Percentiles rank a stretch among this genome's conserved stretches.
Conservation (phyloP, 2,888 invertebrate species). For the Pheosia gnoma region DNA sequence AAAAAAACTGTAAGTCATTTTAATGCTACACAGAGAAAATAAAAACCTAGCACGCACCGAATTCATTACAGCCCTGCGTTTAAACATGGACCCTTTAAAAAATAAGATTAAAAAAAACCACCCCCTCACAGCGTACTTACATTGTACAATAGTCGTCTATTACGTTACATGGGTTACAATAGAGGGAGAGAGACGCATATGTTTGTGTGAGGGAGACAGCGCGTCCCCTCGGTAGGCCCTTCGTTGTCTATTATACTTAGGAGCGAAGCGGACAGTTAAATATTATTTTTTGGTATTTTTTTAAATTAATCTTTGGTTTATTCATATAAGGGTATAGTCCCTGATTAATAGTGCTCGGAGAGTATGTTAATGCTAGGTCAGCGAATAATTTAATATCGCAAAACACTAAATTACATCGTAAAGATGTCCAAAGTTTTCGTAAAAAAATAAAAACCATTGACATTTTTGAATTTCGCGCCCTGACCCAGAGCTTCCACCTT, state of each 20-base stretch:
- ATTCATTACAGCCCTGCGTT: background rate
- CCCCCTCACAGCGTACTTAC: background rate
- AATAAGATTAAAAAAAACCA: slow-evolving; percentile 1
- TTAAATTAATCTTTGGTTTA: no score
- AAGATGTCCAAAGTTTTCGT: no score
- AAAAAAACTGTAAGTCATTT: background rate
- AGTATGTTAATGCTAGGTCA: no score
- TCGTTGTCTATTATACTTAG: slow-evolving; percentile 5
- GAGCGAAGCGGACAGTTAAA: slow-evolving; percentile 2
- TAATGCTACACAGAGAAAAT: background rate
- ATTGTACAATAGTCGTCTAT: background rate
- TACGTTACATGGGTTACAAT: background rate
- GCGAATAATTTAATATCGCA: no score
- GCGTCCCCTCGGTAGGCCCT: slow-evolving; percentile 1
- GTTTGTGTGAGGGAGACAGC: background rate
- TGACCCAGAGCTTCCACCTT: no score
- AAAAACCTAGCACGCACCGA: background rate
- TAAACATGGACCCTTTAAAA: background rate
- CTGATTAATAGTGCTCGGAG: no score
- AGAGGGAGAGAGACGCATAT: background rate
- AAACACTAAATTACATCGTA: no score
- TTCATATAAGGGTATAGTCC: no score
- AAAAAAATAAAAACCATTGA: no score
- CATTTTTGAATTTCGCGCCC: no score
- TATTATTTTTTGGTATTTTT: background rate